Percentiles rank a stretch among this genome's conserved stretches.
These are phyloP conservation scores for Dysmachus trigonus DNA, from an alignment of 2,888 invertebrate genomes.

Conservation along the genomic window DNA sequence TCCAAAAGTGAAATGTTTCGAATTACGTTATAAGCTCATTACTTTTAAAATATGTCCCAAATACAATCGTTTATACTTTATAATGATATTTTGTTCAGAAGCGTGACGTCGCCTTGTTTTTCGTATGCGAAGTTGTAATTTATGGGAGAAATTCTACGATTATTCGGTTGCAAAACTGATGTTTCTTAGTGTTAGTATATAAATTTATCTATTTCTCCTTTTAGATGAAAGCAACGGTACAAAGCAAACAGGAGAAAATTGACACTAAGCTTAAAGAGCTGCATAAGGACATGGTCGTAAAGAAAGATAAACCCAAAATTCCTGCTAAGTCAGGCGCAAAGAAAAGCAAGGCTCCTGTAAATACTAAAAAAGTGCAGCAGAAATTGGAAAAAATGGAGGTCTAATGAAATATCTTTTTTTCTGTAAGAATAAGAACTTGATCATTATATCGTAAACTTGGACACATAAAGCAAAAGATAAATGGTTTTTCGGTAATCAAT, in stretches of 20 bases:
- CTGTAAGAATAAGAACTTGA: neutral
- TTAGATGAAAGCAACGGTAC: conserved; percentile 62
- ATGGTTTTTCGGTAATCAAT: neutral
- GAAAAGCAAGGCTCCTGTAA: conserved; percentile 57
- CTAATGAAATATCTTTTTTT: conserved; percentile 46
- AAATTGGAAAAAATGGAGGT: conserved; percentile 60
- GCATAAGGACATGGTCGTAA: conserved; percentile 63
- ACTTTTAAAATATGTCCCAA: no score
- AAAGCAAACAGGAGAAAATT: conserved; percentile 60
- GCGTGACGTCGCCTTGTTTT: no score
- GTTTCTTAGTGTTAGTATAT: no score
- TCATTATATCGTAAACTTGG: no score
- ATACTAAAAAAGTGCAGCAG: conserved; percentile 57
- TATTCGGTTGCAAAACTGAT: no score
- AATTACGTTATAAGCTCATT: no score
- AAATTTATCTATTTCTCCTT: conserved; percentile 7
- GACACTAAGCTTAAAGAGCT: conserved; percentile 61
- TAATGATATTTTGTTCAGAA: no score
- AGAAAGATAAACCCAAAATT: conserved; percentile 55
- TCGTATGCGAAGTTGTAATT: no score
- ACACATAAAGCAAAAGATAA: no score
- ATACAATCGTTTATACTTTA: no score
- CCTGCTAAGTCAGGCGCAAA: conserved; percentile 51
- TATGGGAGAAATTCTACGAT: neutral
- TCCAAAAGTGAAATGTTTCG: no score